These are phyloP conservation scores for Ctenopoma multispine DNA, from an alignment of 2,797 vertebrate genomes.

Conservation along the genomic window DNA sequence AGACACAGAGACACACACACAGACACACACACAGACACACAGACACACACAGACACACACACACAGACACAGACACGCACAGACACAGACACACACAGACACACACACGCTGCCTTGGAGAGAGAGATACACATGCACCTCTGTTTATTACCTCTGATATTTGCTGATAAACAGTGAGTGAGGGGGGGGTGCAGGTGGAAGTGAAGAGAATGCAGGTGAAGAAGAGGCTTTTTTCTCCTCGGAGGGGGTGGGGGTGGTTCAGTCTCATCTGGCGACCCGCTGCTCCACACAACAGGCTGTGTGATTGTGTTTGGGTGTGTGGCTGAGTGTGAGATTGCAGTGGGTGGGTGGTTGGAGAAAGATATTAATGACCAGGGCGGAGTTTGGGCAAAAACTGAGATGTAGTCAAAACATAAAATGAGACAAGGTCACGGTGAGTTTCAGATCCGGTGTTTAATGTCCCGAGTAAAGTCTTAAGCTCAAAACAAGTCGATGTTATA, in stretches of 20 bases:
- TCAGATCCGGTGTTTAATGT: no score
- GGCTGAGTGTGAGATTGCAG: constrained; percentile 15
- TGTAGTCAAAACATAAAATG: no score
- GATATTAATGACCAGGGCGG: not conserved
- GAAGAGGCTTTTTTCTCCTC: not conserved
- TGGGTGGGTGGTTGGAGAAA: not conserved
- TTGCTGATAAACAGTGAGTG: constrained; percentile 23
- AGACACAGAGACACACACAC: no score
- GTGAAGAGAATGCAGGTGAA: constrained; percentile 7
- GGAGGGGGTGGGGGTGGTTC: not conserved
- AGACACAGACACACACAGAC: not conserved
- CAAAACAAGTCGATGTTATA: no score
- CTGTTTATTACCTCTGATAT: constrained; percentile 38
- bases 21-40: no score
- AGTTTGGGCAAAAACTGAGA: not conserved
- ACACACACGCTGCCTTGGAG: constrained; percentile 3
- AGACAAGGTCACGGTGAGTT: no score
- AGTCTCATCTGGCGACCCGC: constrained; percentile 22
- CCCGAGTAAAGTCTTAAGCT: no score
- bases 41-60: no score
- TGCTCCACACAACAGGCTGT: not conserved
- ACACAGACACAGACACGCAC: no score
- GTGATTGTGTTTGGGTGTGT: constrained; percentile 6
- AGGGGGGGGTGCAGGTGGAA: constrained; percentile 1
- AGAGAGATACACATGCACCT: constrained; percentile 15